Evolutionary conservation across 1,140 invertebrate species (phyloP).

Genomic region (Drosophila miranda): DNA sequence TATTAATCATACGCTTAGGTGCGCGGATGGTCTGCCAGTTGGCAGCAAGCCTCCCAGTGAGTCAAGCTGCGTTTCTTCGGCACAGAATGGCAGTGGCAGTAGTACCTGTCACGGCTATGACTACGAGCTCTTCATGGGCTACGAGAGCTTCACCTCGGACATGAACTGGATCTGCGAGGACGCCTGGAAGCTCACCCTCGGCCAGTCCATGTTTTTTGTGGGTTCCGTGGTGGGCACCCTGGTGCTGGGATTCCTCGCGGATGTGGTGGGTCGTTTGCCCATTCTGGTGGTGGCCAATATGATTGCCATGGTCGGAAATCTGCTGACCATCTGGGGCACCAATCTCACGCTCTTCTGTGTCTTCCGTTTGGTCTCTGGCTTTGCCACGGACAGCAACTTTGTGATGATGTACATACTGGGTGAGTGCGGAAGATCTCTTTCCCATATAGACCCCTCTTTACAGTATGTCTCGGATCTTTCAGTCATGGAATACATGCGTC

Average conservation of each 20-base stretch:
- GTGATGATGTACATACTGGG: conserved; percentile 86
- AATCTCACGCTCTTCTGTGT: conserved; percentile 82
- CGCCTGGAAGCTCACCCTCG: conserved; percentile 84
- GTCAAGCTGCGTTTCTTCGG: conserved; percentile 48
- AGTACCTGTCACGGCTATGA: conserved; percentile 46
- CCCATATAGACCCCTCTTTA: background rate
- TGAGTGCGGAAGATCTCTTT: conserved; percentile 49
- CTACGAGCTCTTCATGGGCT: conserved; percentile 70
- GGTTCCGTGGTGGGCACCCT: conserved; percentile 85
- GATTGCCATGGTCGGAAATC: conserved; percentile 83
- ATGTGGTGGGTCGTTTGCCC: conserved; percentile 84
- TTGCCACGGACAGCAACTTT: conserved; percentile 85
- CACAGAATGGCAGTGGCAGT: conserved; percentile 6
- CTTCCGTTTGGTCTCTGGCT: conserved; percentile 84
- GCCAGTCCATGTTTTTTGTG: conserved; percentile 85
- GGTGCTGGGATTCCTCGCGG: conserved; percentile 84
- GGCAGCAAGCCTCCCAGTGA: conserved; percentile 3
- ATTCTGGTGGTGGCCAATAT: conserved; percentile 84
- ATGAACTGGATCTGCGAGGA: conserved; percentile 84
- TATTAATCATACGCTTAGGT: conserved; percentile 47
- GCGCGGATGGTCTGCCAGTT: conserved; percentile 39
- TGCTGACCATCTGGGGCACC: conserved; percentile 83
- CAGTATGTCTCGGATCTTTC: conserved; percentile 21
- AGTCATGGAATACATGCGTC: conserved; percentile 85
- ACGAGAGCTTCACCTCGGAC: conserved; percentile 71